Base-by-base conservation (phyloP, 2,888 invertebrate genomes). In the Xestobium rufovillosum region DNA sequence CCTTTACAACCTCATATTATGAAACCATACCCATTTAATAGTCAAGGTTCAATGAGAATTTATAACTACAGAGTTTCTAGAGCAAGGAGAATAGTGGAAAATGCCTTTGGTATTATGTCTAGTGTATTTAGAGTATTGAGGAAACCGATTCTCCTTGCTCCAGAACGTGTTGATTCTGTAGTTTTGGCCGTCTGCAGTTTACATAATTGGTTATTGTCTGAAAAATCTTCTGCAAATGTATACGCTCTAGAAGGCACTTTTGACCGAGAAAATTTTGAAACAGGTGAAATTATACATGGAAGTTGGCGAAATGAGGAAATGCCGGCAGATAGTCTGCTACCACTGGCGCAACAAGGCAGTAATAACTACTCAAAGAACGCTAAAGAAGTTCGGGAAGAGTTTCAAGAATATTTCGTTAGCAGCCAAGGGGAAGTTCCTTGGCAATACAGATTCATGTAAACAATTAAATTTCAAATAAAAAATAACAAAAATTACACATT, bases 101-200 rank as follows among this genome's bases (percentile, higher is more conserved):
- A 44, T 35, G 44, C 38, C 9, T 42, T 42, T 44, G 40, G 42
- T 36, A 26, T 42, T 37, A 31, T 42, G 36, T 43, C 39, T 25
- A 43, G 38, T 28, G 31, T 42, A 38, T 44, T 47, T 38, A 37
- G 35, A 38, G 30, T 42, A 35, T 26, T 42, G 9, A 34, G 38
- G 15, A 42, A 42, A 33, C 38, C 39, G 3, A 33, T 44, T 36
- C 35, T 37, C 30, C 42, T 44, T 40, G 36, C 31, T 29, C 42
- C 39, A 31, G 38, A 42, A 38, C 39, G 42, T 26, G 42, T 36
- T 9, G 39, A 44, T 30, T 33, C 23, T 14, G 29, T 44, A 35
- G 34, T 44, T 19, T 31, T 42, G 26, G 38, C 34, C 14, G 36
- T 25, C n/a, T 45, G 38, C 35, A 34, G 39, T 40, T 43, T 43